Evolutionary conservation across 2,888 invertebrate species (phyloP).

Genomic region (Metalampra italica): DNA sequence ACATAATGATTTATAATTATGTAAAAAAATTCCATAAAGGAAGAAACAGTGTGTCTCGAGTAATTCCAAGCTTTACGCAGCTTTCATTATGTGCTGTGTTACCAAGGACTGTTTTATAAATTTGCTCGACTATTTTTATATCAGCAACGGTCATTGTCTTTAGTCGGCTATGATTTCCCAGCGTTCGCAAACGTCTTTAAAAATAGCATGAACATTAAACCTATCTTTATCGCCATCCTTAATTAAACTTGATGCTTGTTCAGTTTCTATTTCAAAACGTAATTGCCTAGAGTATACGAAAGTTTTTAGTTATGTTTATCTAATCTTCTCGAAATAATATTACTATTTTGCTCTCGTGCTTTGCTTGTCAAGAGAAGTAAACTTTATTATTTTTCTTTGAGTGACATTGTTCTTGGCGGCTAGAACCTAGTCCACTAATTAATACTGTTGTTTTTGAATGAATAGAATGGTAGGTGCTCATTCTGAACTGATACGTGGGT

Average conservation of each 20-base stretch:
- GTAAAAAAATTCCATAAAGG: not conserved
- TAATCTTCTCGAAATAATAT: no score
- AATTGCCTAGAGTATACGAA: not conserved
- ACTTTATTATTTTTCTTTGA: no score
- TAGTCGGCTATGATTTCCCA: slow-evolving; percentile 12
- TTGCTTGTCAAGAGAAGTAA: no score
- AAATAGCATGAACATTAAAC: slow-evolving; percentile 1
- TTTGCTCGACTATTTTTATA: slow-evolving; percentile 42
- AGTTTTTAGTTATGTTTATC: no score
- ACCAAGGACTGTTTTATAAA: slow-evolving; percentile 28
- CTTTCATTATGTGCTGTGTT: slow-evolving; percentile 34
- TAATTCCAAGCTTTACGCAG: slow-evolving; percentile 34
- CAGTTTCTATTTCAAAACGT: not conserved
- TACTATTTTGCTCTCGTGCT: no score
- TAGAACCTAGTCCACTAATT: no score
- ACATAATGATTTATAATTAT: no score
- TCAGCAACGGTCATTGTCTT: slow-evolving; percentile 33
- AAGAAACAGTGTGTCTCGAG: slow-evolving; percentile 24
- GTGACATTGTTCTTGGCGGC: no score
- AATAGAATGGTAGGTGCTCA: no score
- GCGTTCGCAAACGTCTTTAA: slow-evolving; percentile 5
- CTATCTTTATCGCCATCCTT: not conserved
- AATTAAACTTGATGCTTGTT: not conserved
- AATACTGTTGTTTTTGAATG: no score
- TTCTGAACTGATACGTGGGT: no score